Conservation (phyloP, 1,140 invertebrate species). For the Eciton burchellii region DNA sequence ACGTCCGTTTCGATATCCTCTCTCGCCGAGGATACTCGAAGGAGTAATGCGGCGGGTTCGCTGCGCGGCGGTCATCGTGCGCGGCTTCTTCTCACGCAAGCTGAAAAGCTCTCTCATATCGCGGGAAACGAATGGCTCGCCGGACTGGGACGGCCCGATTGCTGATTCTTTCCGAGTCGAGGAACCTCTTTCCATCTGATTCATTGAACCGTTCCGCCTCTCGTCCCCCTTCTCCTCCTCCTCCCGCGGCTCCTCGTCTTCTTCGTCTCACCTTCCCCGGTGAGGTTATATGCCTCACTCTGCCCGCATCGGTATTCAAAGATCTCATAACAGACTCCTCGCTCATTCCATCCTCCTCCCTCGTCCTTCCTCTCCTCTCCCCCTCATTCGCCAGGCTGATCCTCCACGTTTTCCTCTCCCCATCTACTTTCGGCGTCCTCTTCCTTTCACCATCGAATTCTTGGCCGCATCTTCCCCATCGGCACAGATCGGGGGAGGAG, state of each 20-base stretch:
- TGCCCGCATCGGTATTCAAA: conserved; percentile 72
- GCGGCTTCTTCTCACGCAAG: conserved; percentile 2
- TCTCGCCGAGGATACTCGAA: background rate
- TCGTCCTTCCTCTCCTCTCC: conserved; percentile 3
- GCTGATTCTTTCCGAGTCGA: conserved; percentile 73
- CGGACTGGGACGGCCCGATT: conserved; percentile 69
- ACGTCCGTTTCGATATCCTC: background rate
- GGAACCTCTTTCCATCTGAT: conserved; percentile 59
- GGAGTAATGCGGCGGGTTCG: background rate
- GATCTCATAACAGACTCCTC: conserved; percentile 75
- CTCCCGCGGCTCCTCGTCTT: conserved; percentile 63
- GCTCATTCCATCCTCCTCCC: conserved; percentile 66
- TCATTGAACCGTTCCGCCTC: conserved; percentile 65
- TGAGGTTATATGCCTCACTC: conserved; percentile 46
- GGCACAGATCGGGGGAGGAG: too few species aligned
- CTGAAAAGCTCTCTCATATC: conserved; percentile 64
- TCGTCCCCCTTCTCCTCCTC: conserved; percentile 29
- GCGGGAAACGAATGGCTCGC: conserved; percentile 70
- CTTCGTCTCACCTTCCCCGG: conserved; percentile 66
- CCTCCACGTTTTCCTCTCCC: conserved; percentile 31
- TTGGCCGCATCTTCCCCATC: conserved; percentile 62
- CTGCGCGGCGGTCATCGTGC: background rate
- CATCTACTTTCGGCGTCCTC: conserved; percentile 36
- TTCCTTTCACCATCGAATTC: conserved; percentile 40
- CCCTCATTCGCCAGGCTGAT: conserved; percentile 1